phyloP scores from a whole-genome alignment of 2,113 vertebrate species.

The Forbesichthys papilliferus region DNA sequence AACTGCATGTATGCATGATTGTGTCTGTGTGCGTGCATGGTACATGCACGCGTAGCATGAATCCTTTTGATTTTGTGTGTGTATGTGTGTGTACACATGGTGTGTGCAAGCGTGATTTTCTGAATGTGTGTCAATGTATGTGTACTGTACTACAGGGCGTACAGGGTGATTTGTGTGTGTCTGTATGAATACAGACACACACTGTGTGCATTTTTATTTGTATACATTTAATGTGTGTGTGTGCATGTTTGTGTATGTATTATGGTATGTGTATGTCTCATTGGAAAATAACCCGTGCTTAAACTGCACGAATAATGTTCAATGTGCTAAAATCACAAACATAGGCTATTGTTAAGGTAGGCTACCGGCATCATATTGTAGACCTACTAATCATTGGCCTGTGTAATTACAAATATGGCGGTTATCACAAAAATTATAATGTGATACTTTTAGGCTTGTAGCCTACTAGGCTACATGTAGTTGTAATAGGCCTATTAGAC shows the following conservation, averaged over 20 bases:
- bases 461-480: too few relatives aligned
- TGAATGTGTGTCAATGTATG: not conserved
- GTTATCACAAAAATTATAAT: too few relatives aligned
- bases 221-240: not conserved
- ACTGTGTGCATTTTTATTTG: not conserved
- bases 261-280: conserved; percentile 39
- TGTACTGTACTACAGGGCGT: too few relatives aligned
- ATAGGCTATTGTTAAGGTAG: too few relatives aligned
- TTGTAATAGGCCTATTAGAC: too few relatives aligned
- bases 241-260: conserved; percentile 32
- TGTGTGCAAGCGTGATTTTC: not conserved
- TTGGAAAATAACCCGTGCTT: conserved; percentile 17
- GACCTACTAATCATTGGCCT: too few relatives aligned
- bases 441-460: too few relatives aligned
- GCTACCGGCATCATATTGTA: too few relatives aligned
- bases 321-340: too few relatives aligned
- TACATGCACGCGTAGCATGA: not conserved
- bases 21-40: not conserved
- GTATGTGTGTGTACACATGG: not conserved
- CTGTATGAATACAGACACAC: conserved; percentile 12
- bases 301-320: conserved; percentile 7
- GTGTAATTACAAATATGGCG: too few relatives aligned
- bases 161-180: not conserved
- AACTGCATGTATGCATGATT: not conserved
- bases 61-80: not conserved